Conservation (phyloP, 2,888 invertebrate genomes). For the Platycheirus rosarum region DNA sequence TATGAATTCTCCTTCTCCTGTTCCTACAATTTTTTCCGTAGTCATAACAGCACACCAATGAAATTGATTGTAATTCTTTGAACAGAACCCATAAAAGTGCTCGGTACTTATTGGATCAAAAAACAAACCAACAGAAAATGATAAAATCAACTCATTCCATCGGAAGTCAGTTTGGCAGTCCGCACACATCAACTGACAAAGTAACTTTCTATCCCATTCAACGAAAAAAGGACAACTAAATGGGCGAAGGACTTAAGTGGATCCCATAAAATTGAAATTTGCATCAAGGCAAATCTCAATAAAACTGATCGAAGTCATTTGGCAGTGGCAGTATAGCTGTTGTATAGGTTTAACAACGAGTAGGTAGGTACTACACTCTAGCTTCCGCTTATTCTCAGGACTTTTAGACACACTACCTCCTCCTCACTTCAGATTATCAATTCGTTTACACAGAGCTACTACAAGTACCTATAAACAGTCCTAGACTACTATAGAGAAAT, state of each 20-base stretch:
- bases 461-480: constrained; percentile 16
- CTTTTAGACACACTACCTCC: constrained; percentile 48
- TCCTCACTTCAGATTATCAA: constrained; percentile 54
- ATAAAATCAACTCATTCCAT: constrained; percentile 56
- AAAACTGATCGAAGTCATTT: constrained; percentile 72
- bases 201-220: constrained; percentile 19
- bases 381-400: constrained; percentile 27
- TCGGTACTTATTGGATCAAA: constrained; percentile 43
- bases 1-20: not conserved
- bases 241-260: constrained; percentile 70
- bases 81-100: constrained; percentile 30
- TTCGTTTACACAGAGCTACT: constrained; percentile 64
- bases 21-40: not conserved
- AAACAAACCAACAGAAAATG: constrained; percentile 41
- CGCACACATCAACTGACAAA: constrained; percentile 26
- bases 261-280: constrained; percentile 73
- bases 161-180: not conserved
- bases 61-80: constrained; percentile 65
- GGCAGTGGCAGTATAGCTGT: constrained; percentile 13
- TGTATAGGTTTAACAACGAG: not conserved
- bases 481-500: constrained; percentile 9
- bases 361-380: constrained; percentile 12
- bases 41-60: constrained; percentile 33
- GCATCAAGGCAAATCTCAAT: constrained; percentile 73
- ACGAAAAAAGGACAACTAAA: constrained; percentile 62